Base-by-base conservation (phyloP, 2,888 invertebrate species). In the Carcina quercana region DNA sequence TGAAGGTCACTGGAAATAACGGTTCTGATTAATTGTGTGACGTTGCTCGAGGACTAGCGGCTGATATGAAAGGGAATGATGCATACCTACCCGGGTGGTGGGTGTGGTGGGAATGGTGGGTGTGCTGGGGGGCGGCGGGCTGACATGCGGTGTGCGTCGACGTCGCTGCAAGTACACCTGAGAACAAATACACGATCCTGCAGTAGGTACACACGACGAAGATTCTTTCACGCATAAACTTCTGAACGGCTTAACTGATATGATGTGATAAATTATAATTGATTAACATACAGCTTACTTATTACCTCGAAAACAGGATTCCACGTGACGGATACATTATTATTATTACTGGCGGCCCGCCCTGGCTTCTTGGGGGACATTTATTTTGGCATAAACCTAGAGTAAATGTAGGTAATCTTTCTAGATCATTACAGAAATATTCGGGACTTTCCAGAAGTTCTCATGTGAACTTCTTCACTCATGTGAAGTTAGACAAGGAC, bases 61-160 rank as follows among this genome's bases (percentile, higher is more conserved):
- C 10, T 26, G 21, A 8, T 13, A 28, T 24, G 11, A 15, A 25
- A 3, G 12, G 12, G 38, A 47, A 59, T 76, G 83, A 83, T 83
- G 83, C 83, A 58, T 83, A 83, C 83, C 83, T 83, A 83, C 83
- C 83, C 75, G 70, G 75, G 50, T 79, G 82, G 54, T 64, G 75
- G 42, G 47, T 67, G 45, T 59, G 50, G 35, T 65, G 67, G 50
- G 80, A 78, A 53, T 76, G 65, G 67, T 45, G 50, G 45, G 57
- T 51, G 31, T 53, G 51, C 20, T n/a, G n/a, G n/a, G 59, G 34
- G 11, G 59, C 42, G 15, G 74, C 32, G n/a, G 71, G 67, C 51
- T 82, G 79, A 53, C 78, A 65, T 67, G 45, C 50, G 45, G 57
- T 51, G 31, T 53, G 51, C 20, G n/a, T n/a, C n/a, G 59, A 34